These are phyloP conservation scores for Alauda arvensis DNA, from an alignment of 2,797 vertebrate genomes.

Conservation along the genomic window DNA sequence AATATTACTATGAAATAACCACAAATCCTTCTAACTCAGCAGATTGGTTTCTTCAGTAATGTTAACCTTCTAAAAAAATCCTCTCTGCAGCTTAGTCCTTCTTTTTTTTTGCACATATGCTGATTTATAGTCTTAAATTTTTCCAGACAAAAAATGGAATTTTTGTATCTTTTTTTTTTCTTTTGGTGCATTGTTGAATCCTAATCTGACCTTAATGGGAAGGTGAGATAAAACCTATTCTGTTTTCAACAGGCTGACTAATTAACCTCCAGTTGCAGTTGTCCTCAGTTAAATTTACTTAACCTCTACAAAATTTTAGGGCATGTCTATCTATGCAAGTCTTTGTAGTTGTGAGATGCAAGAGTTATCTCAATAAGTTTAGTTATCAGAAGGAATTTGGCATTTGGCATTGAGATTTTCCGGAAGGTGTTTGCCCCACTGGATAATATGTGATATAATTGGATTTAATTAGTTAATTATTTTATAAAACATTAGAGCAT, in stretches of 20 bases:
- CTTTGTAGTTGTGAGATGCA: neutral
- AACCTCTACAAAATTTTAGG: neutral
- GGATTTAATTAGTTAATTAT: neutral
- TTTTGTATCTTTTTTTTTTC: neutral
- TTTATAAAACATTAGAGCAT: neutral
- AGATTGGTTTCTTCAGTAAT: neutral
- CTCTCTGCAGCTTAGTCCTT: neutral
- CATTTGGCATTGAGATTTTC: neutral
- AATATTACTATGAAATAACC: neutral
- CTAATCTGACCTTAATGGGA: neutral
- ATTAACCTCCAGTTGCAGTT: neutral
- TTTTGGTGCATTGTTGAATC: neutral
- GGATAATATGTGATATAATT: neutral
- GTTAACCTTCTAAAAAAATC: neutral
- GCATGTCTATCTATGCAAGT: neutral
- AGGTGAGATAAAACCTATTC: neutral
- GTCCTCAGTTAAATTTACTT: neutral
- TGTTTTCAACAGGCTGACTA: neutral
- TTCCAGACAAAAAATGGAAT: neutral
- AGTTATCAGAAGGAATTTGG: neutral
- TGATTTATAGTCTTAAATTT: neutral
- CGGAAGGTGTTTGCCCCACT: neutral
- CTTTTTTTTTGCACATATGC: neutral
- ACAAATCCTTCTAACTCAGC: neutral
- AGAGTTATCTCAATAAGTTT: neutral